Evolutionary conservation across 2,797 vertebrate genomes (phyloP), one percentile per base, ranked within the genome.

Genomic region (Botia almorhae): DNA sequence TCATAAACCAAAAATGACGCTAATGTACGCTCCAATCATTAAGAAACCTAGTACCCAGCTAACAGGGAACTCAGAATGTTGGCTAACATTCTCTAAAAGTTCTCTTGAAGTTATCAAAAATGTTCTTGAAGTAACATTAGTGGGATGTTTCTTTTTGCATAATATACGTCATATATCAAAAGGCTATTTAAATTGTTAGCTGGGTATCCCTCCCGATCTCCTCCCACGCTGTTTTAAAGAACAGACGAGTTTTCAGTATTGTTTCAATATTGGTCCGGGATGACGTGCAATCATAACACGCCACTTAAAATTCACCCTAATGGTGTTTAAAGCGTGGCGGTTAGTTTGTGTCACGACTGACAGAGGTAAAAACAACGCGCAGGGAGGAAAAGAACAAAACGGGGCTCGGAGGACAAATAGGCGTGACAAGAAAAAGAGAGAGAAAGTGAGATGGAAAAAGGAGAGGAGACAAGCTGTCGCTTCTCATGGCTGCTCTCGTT

Each of bases 401-500:
- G 23, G 51, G 36, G 16, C 19, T n/a, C 19, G 78, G 48, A 77
- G 51, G 76, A 78, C 10, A 51, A 46, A 69, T 2, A 33, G 71
- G 53, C 0, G 21, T 23, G 21, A 48, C 58, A 48, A 19, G 29
- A 56, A 74, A 50, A 43, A 58, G 16, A 23, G 6, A 10, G 29
- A n/a, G 29, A 23, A 2, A 60, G 23, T 23, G 33, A 46, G 36
- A 76, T 21, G 5, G 61, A 71, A 55, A 60, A 70, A 29, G 33
- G 69, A 63, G 36, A 39, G 26, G 69, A 67, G 73, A 82, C 58
- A 63, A 19, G 26, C 50, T 70, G 75, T 69, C 48, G 23, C 72
- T 82, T 80, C 68, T 77, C 46, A 55, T 67, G 65, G 60, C 48
- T 21, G 33, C 33, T 72, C 78, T 78, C 69, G 75, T 87, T 82